A percentile compares a stretch with the other conserved stretches of the same genome.
Evolutionary conservation across 2,113 vertebrate genomes (phyloP).

Genomic region (Aegithalos caudatus): DNA sequence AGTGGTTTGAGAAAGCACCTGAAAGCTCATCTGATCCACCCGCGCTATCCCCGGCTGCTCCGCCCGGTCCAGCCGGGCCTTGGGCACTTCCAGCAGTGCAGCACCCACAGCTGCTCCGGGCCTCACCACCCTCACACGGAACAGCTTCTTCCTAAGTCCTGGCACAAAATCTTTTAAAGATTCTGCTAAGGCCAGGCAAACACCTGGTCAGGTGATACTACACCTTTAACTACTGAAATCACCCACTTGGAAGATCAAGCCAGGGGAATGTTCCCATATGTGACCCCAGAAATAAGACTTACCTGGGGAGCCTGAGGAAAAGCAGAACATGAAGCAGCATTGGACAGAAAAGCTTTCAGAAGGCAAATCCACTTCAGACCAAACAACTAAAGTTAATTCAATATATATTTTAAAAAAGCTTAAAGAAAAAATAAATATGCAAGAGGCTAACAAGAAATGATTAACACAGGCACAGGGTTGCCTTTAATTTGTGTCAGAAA

Average conservation of each 20-base stretch:
- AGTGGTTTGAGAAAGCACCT: not conserved
- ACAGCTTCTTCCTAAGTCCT: not conserved
- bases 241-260: not conserved
- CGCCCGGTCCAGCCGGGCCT: not conserved
- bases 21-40: not conserved
- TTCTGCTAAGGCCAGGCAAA: not conserved
- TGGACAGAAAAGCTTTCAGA: not conserved
- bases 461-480: not conserved
- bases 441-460: not conserved
- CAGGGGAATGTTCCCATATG: accelerated
- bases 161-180: not conserved
- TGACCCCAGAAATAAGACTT: not conserved
- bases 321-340: not conserved
- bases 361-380: not conserved
- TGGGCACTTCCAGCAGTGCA: not conserved
- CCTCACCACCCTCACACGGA: not conserved
- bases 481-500: not conserved
- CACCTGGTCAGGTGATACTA: not conserved
- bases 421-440: not conserved
- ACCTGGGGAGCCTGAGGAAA: not conserved
- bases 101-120: not conserved
- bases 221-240: not conserved
- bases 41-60: not conserved
- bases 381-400: not conserved
- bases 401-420: not conserved